Conservation (phyloP, 2,113 vertebrate species). For the Mus pahari region DNA sequence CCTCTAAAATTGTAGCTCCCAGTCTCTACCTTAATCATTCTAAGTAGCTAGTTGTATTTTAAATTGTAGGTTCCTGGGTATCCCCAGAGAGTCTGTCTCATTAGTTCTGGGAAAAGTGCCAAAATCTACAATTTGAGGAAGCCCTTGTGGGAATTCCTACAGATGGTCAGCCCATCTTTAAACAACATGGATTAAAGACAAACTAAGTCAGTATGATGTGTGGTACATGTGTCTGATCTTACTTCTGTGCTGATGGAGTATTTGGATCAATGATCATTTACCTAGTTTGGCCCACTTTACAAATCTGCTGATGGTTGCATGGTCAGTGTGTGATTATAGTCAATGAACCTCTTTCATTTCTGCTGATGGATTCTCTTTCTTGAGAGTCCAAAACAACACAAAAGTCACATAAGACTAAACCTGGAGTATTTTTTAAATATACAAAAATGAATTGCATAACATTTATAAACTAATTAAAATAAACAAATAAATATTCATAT, state of each 20-base stretch:
- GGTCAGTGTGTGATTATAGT: background rate
- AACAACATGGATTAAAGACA: background rate
- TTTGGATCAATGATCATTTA: no score
- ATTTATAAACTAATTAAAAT: background rate
- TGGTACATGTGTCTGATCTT: fast-evolving
- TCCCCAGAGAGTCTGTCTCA: background rate
- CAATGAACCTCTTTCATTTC: background rate
- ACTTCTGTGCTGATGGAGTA: background rate
- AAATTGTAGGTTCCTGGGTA: background rate
- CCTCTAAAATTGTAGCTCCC: background rate
- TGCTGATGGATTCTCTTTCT: background rate
- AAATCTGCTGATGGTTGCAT: no score
- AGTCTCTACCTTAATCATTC: background rate
- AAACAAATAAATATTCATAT: background rate
- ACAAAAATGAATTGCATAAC: background rate
- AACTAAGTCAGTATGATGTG: background rate
- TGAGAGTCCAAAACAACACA: background rate
- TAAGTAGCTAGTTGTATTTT: background rate
- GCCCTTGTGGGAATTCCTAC: background rate
- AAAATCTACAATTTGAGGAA: background rate
- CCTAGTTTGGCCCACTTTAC: background rate
- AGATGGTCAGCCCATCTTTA: background rate
- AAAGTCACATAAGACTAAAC: background rate
- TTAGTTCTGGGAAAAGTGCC: background rate
- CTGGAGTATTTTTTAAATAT: background rate